Evolutionary conservation across 2,888 invertebrate genomes (phyloP), one percentile per base, ranked within the genome.

Genomic region (Ceraclea dissimilis): DNA sequence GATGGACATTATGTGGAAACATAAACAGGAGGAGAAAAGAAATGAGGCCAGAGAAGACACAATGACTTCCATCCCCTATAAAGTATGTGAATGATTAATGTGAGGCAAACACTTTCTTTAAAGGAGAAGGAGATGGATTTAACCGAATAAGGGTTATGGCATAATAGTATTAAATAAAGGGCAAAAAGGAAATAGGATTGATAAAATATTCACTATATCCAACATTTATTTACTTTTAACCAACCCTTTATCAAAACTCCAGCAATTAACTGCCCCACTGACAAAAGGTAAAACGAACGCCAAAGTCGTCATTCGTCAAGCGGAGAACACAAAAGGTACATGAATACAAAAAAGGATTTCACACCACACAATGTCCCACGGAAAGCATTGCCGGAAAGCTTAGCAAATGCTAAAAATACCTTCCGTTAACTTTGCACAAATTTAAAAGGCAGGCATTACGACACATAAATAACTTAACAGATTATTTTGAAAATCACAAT

Each of bases 221-320:
- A 4, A 39, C 39, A 39, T 39, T 39, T 16, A 16, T 16, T 13
- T 13, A 39, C 16, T 39, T 39, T 39, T 39, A 39, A 39, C 39
- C 39, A 13, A 39, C 39, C 39, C 39, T 39, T 39, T 39, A 13
- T 16, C 39, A 26, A 26, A 26, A 26, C 26, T 26, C 10, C 5
- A 26, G 10, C 26, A 26, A 26, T 6, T 26, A 26, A 10, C 26
- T 26, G 26, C 49, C 18, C 58, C 55, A 33, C 62, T 64, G 66
- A 67, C 66, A 64, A 63, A 64, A 59, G 56, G 56, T 63, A 57
- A 63, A n/a, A n/a, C n/a, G n/a, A n/a, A n/a, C n/a, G n/a, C n/a
- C n/a, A n/a, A n/a, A n/a, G n/a, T n/a, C n/a, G n/a, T n/a, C n/a
- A n/a, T n/a, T n/a, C n/a, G n/a, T n/a, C n/a, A n/a, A n/a, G n/a